Conservation (phyloP, 2,797 vertebrate genomes). For the Nyctibius grandis region DNA sequence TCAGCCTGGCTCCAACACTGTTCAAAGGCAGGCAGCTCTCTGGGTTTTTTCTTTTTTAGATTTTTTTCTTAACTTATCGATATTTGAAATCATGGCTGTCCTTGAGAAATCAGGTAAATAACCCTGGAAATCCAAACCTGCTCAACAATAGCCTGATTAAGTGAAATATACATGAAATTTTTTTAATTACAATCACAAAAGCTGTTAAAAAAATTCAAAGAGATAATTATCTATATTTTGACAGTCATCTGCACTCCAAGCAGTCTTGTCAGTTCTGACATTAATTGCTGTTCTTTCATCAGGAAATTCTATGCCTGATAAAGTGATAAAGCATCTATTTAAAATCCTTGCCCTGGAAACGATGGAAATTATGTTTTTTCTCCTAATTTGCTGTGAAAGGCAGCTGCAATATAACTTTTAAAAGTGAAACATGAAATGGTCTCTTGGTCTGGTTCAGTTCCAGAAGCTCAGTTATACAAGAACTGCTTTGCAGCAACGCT, state of each 20-base stretch:
- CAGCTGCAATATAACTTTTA: not conserved
- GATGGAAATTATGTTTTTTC: slow-evolving; percentile 16
- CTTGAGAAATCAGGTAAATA: slow-evolving; percentile 32
- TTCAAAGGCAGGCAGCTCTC: not conserved
- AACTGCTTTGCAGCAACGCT: not conserved
- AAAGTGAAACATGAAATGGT: not conserved
- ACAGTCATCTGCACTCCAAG: slow-evolving; percentile 27
- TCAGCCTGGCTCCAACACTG: not conserved
- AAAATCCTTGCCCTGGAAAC: slow-evolving; percentile 45
- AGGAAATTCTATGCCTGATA: slow-evolving; percentile 52
- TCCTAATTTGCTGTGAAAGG: slow-evolving; percentile 43
- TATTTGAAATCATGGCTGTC: not conserved
- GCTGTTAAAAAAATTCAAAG: slow-evolving; percentile 45
- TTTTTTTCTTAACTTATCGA: not conserved
- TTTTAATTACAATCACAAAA: not conserved
- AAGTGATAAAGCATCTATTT: slow-evolving; percentile 55
- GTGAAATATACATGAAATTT: not conserved
- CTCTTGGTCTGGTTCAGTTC: slow-evolving; percentile 11
- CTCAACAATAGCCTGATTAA: not conserved
- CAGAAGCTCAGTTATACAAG: not conserved
- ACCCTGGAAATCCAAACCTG: not conserved
- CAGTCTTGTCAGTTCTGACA: slow-evolving; percentile 35
- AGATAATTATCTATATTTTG: slow-evolving; percentile 54
- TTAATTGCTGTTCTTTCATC: slow-evolving; percentile 60
- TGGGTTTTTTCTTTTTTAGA: not conserved